phyloP scores from a whole-genome alignment of 2,797 vertebrate genomes.

The Chaunax sp. region DNA sequence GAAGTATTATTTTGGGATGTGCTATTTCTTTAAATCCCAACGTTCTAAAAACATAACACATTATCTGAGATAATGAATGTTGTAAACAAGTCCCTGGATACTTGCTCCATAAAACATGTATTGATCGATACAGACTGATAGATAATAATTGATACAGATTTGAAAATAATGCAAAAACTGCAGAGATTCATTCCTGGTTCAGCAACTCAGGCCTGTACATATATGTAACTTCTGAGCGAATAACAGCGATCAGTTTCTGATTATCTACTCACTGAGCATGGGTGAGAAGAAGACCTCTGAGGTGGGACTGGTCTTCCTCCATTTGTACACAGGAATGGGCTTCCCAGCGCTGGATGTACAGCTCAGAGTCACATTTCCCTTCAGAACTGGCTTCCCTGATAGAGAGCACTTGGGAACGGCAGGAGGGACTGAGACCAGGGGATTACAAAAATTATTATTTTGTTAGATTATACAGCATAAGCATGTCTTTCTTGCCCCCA shows the following conservation, averaged over 20 bases:
- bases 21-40: too few species aligned
- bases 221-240: background rate
- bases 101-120: too few species aligned
- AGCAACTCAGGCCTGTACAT: too few species aligned
- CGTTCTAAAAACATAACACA: too few species aligned
- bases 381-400: slow-evolving; percentile 78
- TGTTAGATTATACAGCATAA: background rate
- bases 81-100: too few species aligned
- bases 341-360: slow-evolving; percentile 86
- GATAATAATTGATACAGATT: too few species aligned
- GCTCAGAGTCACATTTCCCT: slow-evolving; percentile 86
- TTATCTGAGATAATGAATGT: too few species aligned
- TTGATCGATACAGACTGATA: too few species aligned
- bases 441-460: background rate
- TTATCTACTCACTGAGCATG: slow-evolving; percentile 78
- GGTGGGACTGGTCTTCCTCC: slow-evolving; percentile 81
- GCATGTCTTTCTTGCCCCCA: background rate
- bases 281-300: slow-evolving; percentile 80
- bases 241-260: background rate
- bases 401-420: slow-evolving; percentile 81
- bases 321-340: slow-evolving; percentile 84
- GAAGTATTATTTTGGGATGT: too few species aligned
- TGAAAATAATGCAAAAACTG: background rate
- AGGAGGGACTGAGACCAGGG: slow-evolving; percentile 84
- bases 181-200: background rate